Percentiles rank a stretch among this genome's conserved stretches.
Evolutionary conservation across 2,113 vertebrate genomes (phyloP).

Genomic region (Myotis yumanensis): DNA sequence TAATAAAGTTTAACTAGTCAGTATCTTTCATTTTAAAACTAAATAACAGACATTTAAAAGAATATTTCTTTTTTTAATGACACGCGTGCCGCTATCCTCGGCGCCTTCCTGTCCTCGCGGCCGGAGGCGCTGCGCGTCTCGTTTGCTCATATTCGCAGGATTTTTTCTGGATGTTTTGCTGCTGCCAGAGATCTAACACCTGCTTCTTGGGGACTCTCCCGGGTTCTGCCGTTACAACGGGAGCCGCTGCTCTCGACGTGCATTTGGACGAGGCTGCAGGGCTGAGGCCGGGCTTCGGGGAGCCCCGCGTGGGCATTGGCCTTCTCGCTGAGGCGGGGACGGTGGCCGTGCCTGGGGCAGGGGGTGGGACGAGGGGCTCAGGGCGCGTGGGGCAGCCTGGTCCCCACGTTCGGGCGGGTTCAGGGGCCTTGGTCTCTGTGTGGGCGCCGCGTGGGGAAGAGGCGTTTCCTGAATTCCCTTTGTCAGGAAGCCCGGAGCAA

Average conservation of each 20-base stretch:
- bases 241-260: no score
- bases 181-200: conserved; percentile 77
- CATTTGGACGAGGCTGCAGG: no score
- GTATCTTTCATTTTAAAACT: conserved; percentile 85
- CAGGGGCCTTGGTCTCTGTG: not conserved
- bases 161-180: conserved; percentile 73
- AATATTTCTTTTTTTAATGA: conserved; percentile 74
- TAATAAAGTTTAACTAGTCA: conserved; percentile 87
- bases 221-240: no score
- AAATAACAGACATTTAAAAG: conserved; percentile 82
- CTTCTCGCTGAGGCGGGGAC: no score
- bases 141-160: conserved; percentile 73
- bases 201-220: conserved; percentile 77
- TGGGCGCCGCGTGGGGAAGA: rapidly evolving
- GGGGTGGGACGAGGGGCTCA: no score
- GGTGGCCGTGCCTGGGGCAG: no score
- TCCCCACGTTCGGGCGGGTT: not conserved
- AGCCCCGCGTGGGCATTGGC: no score
- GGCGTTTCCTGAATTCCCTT: rapidly evolving
- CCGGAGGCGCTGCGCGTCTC: conserved; percentile 67
- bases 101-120: conserved; percentile 70
- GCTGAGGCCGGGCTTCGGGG: no score
- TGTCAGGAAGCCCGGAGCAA: not conserved
- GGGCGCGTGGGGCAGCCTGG: no score
- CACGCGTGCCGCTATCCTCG: conserved; percentile 74